phyloP scores from a whole-genome alignment of 2,797 vertebrate genomes.

The Phoeniculus purpureus region DNA sequence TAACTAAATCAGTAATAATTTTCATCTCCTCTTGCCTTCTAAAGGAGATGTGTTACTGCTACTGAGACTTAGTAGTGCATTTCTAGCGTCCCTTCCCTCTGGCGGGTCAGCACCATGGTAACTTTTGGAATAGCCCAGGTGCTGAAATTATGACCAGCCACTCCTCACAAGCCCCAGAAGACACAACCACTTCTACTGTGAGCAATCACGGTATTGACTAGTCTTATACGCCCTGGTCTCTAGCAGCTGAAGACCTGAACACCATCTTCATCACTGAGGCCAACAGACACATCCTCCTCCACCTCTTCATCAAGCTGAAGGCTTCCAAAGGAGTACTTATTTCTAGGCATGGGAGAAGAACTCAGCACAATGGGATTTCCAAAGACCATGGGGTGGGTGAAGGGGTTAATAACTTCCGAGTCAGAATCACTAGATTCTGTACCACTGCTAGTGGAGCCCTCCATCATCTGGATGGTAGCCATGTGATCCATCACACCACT shows the following conservation, averaged over 20 bases:
- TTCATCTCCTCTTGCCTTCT: neutral
- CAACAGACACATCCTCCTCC: conserved; percentile 80
- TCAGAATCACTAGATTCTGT: conserved; percentile 93
- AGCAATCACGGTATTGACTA: neutral
- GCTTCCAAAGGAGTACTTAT: conserved; percentile 84
- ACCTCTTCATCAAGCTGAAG: conserved; percentile 86
- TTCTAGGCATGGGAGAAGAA: conserved; percentile 82
- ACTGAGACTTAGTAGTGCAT: neutral
- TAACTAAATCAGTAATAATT: neutral
- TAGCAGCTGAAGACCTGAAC: conserved; percentile 84
- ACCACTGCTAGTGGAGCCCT: conserved; percentile 87
- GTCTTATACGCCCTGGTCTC: neutral
- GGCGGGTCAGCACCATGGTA: neutral
- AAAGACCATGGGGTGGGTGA: conserved; percentile 77
- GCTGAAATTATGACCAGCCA: neutral
- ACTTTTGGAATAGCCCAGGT: neutral
- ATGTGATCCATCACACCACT: conserved; percentile 63
- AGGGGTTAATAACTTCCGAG: conserved; percentile 73
- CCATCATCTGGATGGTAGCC: conserved; percentile 83
- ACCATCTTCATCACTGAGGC: conserved; percentile 85
- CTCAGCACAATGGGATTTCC: conserved; percentile 75
- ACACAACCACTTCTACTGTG: neutral
- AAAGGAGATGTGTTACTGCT: conserved; percentile 20
- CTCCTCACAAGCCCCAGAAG: neutral
- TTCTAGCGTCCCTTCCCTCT: neutral